Evolutionary conservation across 2,113 vertebrate genomes (phyloP), one percentile per base, ranked within the genome.

Genomic region (Arothron firmamentum): DNA sequence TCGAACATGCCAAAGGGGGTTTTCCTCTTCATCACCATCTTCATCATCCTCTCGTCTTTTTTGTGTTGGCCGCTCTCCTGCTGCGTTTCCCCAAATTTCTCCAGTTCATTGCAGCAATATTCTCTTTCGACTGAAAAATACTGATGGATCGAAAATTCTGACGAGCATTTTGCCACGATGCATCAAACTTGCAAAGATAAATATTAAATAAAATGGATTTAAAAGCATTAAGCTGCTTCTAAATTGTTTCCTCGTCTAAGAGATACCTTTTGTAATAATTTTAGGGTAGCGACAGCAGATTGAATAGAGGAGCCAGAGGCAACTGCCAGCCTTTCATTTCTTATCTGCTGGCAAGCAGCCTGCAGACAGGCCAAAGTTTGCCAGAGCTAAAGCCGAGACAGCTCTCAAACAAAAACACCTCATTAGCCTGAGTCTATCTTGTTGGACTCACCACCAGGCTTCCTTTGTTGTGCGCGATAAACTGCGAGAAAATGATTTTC

Each of bases 251-350:
- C 20, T 34, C 50, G 48, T 52, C 53, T 56, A 28, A 74, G 75
- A 73, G 78, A 72, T 80, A 81, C 71, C 59, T 81, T 38, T 81
- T 78, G 65, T 76, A 73, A 64, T 72, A 71, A 74, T 77, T 65
- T 28, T 20, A 53, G 45, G 66, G 74, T 74, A 82, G 75, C 81
- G 79, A 76, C 78, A 71, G 74, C 77, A 79, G 77, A 82, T 80
- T 73, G 79, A 74, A 79, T 80, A 67, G 70, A 81, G 73, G 43
- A 78, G 69, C 57, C 56, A 59, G 56, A 70, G 67, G 57, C 63
- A 28, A 69, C 71, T 57, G 64, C 49, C 67, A 69, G 69, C 56
- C 48, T 79, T 59, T 83, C 76, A 74, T 76, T 81, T 59, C 65
- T 70, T 67, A 53, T 43, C 48, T 68, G 58, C 60, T 70, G 63